Base-by-base conservation (phyloP, 2,797 vertebrate genomes). In the Eurystomus glaucurus region DNA sequence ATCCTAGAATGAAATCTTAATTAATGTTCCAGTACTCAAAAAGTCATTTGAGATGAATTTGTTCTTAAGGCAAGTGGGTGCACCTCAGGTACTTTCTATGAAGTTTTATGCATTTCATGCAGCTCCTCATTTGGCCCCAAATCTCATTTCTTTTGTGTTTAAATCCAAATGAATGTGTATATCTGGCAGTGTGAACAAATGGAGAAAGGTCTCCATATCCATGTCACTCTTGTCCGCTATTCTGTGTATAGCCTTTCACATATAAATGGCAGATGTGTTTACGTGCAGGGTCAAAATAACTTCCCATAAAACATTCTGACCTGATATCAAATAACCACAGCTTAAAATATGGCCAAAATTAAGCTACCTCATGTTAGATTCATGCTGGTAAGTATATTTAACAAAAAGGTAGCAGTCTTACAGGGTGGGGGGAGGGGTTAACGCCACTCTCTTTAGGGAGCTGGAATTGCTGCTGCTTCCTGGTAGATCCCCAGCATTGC, bases 1-100 rank as follows among this genome's bases (percentile, higher is more conserved):
- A 72, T 54, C 66, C 72, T 83, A 85, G 50, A 94, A 93, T 51
- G 13, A 96, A 93, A 71, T 71, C 29, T 74, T 83, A 74, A 71
- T 83, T 77, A 66, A 43, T 80, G 64, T 95, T 75, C 72, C 68
- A 16, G 41, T 84, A 43, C 23, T 81, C 26, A 64, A 2, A 70
- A 89, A 82, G 20, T 23, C 35, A 58, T 85, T 54, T 81, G 41
- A n/a, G 50, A 61, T 58, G 68, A 94, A 81, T 43, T 15, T 11
- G 88, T 50, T 84, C 57, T 61, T 81, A 70, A 61, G 19, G 28
- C 17, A 65, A 29, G n/a, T 72, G 50, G 5, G n/a, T 46, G 18
- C 17, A 69, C 29, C n/a, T 90, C 61, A 17, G 45, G 52, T 75
- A 50, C 46, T 66, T 78, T 71, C 29, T n/a, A 4, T 58, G 61